Evolutionary conservation across 1,140 invertebrate genomes (phyloP).

Genomic region (Cyclargus thomasi): DNA sequence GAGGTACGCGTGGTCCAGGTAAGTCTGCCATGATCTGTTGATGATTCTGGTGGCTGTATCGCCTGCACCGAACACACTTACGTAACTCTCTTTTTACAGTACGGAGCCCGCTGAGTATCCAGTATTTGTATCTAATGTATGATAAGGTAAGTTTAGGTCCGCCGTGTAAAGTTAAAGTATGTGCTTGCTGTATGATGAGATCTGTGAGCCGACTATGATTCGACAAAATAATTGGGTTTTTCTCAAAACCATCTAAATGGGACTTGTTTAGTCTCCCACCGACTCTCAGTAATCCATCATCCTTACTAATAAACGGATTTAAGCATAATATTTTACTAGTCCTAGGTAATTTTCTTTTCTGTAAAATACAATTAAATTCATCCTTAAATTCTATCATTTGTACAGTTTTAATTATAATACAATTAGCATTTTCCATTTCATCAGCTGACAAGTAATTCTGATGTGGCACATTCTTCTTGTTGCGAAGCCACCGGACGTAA

Average conservation of each 20-base stretch:
- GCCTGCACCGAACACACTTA: conserved; percentile 19
- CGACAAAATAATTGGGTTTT: background rate
- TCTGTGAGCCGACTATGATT: conserved; percentile 9
- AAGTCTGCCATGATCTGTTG: conserved; percentile 10
- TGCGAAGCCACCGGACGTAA: too few relatives aligned
- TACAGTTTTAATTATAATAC: too few relatives aligned
- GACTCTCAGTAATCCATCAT: conserved; percentile 18
- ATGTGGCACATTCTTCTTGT: conserved; percentile 17
- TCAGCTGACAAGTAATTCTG: conserved; percentile 11
- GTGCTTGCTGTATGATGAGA: conserved; percentile 18
- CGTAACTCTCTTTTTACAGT: conserved; percentile 20
- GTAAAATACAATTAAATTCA: conserved; percentile 15
- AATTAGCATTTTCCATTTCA: conserved; percentile 18
- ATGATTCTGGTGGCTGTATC: conserved; percentile 14
- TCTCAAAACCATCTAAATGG: background rate
- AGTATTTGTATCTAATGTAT: conserved; percentile 18
- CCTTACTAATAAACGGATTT: conserved; percentile 16
- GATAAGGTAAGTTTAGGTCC: conserved; percentile 20
- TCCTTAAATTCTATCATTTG: conserved; percentile 19
- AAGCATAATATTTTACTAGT: conserved; percentile 22
- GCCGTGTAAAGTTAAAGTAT: conserved; percentile 18
- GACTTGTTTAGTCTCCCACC: conserved; percentile 20
- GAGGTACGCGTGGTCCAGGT: background rate
- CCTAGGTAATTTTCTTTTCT: background rate
- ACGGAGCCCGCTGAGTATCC: conserved; percentile 20